Evolutionary conservation across 2,797 vertebrate genomes (phyloP).

Genomic region (Spinus pinus): DNA sequence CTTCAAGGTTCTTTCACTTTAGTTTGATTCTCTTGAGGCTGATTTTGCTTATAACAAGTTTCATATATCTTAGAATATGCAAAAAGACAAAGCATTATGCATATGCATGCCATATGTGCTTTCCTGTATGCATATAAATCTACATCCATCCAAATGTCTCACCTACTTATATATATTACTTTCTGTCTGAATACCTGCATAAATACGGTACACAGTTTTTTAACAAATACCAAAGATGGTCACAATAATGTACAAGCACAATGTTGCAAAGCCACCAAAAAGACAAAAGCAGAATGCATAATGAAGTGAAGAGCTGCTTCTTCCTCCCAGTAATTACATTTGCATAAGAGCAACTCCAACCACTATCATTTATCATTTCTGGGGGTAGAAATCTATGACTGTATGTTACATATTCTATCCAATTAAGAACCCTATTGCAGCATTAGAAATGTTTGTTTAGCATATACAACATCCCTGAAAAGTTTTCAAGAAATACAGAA

Average conservation of each 20-base stretch:
- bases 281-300: constrained; percentile 16
- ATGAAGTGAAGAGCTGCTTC: neutral
- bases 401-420: neutral
- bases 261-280: neutral
- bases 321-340: constrained; percentile 30
- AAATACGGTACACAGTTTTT: neutral
- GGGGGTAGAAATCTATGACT: neutral
- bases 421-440: neutral
- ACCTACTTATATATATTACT: neutral
- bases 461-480: constrained; percentile 15
- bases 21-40: neutral
- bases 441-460: constrained; percentile 1
- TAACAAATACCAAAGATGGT: neutral
- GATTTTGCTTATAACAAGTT: neutral
- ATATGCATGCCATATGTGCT: neutral
- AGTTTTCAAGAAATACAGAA: neutral
- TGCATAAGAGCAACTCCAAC: constrained; percentile 1
- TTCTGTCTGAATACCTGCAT: neutral
- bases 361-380: constrained; percentile 18
- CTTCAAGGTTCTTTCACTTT: neutral
- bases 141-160: neutral
- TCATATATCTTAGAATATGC: rapidly evolving
- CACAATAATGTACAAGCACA: neutral
- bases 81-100: neutral
- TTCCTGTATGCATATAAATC: rapidly evolving